Conservation (phyloP, 2,888 invertebrate genomes). For the Nysson spinosus region DNA sequence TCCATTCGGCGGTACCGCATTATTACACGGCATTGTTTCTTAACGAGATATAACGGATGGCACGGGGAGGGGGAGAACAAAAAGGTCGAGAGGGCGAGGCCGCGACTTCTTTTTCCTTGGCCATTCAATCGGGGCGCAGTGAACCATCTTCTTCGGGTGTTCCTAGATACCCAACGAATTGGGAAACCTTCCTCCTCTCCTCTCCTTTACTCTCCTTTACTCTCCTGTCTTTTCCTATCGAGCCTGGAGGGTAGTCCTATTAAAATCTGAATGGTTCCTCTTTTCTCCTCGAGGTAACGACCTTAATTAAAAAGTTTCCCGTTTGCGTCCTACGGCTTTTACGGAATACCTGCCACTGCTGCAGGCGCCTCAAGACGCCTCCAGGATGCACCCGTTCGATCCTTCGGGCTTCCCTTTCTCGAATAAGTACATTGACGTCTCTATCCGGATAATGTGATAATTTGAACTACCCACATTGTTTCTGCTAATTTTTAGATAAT, state of each 20-base stretch:
- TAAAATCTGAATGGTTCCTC: constrained; percentile 43
- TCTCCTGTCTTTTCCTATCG: not conserved
- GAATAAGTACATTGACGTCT: too few species aligned
- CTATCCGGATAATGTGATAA: too few species aligned
- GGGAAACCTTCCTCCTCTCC: not conserved
- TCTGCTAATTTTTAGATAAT: too few species aligned
- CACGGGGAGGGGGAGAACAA: not conserved
- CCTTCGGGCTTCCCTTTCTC: not conserved
- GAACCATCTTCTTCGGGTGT: constrained; percentile 7
- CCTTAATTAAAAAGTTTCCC: constrained; percentile 58
- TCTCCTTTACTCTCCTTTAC: too few species aligned
- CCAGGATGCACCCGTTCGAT: not conserved
- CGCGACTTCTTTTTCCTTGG: constrained; percentile 2
- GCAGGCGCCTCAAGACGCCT: constrained; percentile 9
- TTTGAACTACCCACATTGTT: too few species aligned
- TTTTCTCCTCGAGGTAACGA: constrained; percentile 38
- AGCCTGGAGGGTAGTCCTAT: constrained; percentile 32
- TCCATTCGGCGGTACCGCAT: constrained; percentile 1
- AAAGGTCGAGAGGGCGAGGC: not conserved
- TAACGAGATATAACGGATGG: constrained; percentile 1
- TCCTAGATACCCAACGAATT: constrained; percentile 2
- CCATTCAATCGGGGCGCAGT: constrained; percentile 2
- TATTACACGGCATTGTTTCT: constrained; percentile 3
- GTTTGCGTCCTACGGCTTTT: constrained; percentile 32
- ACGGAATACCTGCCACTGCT: constrained; percentile 15